Evolutionary conservation across 1,140 invertebrate genomes (phyloP).

Genomic region (Lasaia peninsularis): DNA sequence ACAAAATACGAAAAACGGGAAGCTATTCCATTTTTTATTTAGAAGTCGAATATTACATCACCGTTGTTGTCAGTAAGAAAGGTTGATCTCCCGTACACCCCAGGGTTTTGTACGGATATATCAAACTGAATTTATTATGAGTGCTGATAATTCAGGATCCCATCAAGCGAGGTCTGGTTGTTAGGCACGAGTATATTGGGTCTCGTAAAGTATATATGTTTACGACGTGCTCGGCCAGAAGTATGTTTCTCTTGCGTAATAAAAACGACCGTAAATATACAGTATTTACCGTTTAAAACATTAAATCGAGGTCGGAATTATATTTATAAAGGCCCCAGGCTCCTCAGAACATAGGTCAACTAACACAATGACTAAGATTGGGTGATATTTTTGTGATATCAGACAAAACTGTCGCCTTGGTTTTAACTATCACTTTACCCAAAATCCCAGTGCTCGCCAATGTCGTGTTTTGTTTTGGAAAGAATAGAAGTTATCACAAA

Average conservation of each 20-base stretch:
- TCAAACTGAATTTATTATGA: constrained; percentile 35
- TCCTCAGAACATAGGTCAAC: too few relatives aligned
- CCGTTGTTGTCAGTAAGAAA: constrained; percentile 2
- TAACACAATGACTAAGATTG: too few relatives aligned
- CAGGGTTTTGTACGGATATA: constrained; percentile 20
- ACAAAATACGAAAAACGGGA: too few relatives aligned
- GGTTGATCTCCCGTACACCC: constrained; percentile 18
- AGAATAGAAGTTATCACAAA: too few relatives aligned
- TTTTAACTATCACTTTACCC: too few relatives aligned
- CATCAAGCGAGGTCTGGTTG: constrained; percentile 22
- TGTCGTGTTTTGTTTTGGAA: too few relatives aligned
- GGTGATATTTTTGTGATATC: too few relatives aligned
- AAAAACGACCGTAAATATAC: constrained; percentile 20
- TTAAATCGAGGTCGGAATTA: too few relatives aligned
- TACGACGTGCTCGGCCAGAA: constrained; percentile 28
- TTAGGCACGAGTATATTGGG: constrained; percentile 18
- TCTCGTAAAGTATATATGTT: constrained; percentile 39
- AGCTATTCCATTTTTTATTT: neutral
- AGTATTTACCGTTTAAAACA: constrained; percentile 6
- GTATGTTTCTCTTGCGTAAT: constrained; percentile 33
- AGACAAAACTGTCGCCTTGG: too few relatives aligned
- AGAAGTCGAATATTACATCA: constrained; percentile 6
- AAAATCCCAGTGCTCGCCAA: too few relatives aligned
- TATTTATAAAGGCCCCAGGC: too few relatives aligned
- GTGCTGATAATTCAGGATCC: constrained; percentile 21